Percentiles rank a stretch among this genome's conserved stretches.
phyloP scores from a whole-genome alignment of 2,113 vertebrate species.

The Willisornis vidua region DNA sequence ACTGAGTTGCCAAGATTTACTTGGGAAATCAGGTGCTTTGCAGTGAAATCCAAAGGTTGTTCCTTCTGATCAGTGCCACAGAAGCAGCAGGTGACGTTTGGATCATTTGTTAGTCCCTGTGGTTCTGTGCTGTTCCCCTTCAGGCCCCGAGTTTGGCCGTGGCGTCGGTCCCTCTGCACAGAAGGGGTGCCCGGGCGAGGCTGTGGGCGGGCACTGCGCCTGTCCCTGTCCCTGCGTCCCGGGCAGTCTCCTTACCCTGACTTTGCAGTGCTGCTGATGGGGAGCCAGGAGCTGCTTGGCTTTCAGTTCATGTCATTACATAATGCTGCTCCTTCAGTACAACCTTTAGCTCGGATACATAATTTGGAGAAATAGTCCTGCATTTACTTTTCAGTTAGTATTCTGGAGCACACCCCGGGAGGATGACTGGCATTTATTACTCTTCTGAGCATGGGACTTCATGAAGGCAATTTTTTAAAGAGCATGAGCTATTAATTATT shows the following conservation, averaged over 20 bases:
- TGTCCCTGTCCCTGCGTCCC: fast-evolving
- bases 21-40: not conserved
- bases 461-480: conserved; percentile 21
- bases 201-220: fast-evolving
- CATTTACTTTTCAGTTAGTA: conserved; percentile 52
- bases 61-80: not conserved
- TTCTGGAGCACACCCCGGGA: not conserved
- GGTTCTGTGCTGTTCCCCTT: not conserved
- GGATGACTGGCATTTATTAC: conserved; percentile 28
- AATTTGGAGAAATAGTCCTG: conserved; percentile 52
- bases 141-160: not conserved
- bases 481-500: not conserved
- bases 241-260: conserved; percentile 8
- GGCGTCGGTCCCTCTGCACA: fast-evolving
- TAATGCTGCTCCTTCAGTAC: conserved; percentile 7
- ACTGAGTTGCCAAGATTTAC: not conserved
- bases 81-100: fast-evolving
- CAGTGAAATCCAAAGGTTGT: not conserved
- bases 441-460: conserved; percentile 1
- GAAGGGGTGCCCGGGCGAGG: fast-evolving
- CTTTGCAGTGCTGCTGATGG: conserved; percentile 1
- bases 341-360: conserved; percentile 3
- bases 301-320: conserved; percentile 19
- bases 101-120: fast-evolving
- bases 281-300: not conserved